These are phyloP conservation scores for Enoplosus armatus DNA, from an alignment of 2,797 vertebrate genomes.

Conservation along the genomic window DNA sequence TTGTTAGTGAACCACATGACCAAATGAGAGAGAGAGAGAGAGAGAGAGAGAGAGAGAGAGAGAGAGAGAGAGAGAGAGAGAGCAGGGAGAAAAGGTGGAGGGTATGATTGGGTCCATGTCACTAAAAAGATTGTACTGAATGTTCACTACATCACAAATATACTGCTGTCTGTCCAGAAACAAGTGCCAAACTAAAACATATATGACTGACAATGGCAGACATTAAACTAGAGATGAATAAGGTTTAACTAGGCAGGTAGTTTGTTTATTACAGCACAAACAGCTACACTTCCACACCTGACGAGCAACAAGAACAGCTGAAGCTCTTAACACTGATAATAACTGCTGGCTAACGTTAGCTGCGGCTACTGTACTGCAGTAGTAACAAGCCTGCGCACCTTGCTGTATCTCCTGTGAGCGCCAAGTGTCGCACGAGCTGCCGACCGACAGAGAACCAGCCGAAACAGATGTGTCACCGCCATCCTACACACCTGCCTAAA, in stretches of 20 bases:
- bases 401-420: slow-evolving; percentile 76
- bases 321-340: slow-evolving; percentile 12
- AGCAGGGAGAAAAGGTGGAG: not conserved
- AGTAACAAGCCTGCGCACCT: slow-evolving; percentile 75
- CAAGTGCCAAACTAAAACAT: not conserved
- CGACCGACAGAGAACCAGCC: slow-evolving; percentile 44
- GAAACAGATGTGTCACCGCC: slow-evolving; percentile 62
- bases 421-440: slow-evolving; percentile 37
- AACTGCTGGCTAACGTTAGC: slow-evolving; percentile 63
- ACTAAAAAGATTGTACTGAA: not conserved
- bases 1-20: not conserved
- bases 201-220: not conserved
- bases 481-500: slow-evolving; percentile 53
- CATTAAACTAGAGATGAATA: not conserved
- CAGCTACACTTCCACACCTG: too few relatives aligned
- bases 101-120: not conserved
- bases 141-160: not conserved
- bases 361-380: not conserved
- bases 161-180: not conserved
- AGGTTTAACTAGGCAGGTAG: fast-evolving
- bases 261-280: not conserved
- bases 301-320: not conserved
- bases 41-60: too few relatives aligned
- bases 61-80: too few relatives aligned
- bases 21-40: not conserved